Base-by-base conservation (phyloP, 1,140 invertebrate genomes). In the Drosophila asahinai region DNA sequence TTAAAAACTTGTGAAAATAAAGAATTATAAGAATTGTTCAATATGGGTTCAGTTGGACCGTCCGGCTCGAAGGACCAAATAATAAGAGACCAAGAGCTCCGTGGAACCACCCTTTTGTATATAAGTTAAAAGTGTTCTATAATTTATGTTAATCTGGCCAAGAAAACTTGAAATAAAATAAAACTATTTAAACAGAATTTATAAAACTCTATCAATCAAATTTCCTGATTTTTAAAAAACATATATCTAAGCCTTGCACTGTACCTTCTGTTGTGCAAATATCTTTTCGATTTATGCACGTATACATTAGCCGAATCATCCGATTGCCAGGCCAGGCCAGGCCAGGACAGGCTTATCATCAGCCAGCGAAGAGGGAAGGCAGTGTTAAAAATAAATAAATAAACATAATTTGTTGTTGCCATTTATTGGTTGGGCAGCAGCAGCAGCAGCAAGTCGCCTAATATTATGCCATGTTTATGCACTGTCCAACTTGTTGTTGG, bases 301-400 rank as follows among this genome's bases (percentile, higher is more conserved):
- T 60, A 74, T 74, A 52, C 67, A 71, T 68, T 71, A 68, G 65
- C 33, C 71, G 22, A 74, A 61, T 61, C 68, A 57, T 51, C 60
- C 65, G 59, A 77, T 81, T 65, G 81, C 33, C 59, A 63, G 51
- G 4, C 40, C 27, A 4, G 51, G 9, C 49, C 25, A 30, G 8
- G 62, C 30, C 51, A 15, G 17, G n/a, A 45, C 22, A 5, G 45
- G 63, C 74, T 79, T 79, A 79, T 79, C 77, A 65, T 43, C 33
- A 36, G 33, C 36, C 43, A 48, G 43, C 47, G n/a, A 30, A 45
- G 60, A 63, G 60, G 45, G 33, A 1, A 6, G 27, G 59, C 42
- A 47, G 83, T 86, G 76, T 80, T 73, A 86, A 86, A 81, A 81
- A 77, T 77, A 79, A 79, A 80, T 80, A 80, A 72, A 86, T 86